Evolutionary conservation across 2,888 invertebrate species (phyloP), one percentile per base, ranked within the genome.

Genomic region (Ophion costatus): DNA sequence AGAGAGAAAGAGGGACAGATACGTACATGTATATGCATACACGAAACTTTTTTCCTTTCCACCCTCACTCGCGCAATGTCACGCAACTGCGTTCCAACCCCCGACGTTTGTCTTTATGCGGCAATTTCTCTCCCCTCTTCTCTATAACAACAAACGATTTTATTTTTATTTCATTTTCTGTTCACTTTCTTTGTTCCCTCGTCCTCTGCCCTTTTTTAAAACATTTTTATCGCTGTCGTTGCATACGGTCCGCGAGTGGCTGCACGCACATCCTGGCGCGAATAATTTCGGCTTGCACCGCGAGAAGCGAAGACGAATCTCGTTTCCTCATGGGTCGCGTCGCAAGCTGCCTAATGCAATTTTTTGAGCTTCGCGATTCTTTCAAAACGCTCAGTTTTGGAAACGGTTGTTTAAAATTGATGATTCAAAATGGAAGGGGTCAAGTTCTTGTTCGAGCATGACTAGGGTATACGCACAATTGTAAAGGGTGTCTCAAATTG

Each of bases 61-160:
- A 14, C 59, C 71, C 42, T 56, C 20, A 45, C 82, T 85, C 84
- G 76, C 84, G 82, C 84, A 85, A 79, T 76, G 76, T 83, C 82
- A 82, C 76, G 80, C 85, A 82, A 82, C 82, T 77, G 79, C 82
- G 69, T 33, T 59, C 77, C 17, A 57, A 67, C 66, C 74, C 71
- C 73, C 73, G 57, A 76, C 82, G 76, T 82, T 80, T 82, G 80
- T 82, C 85, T 80, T 80, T 67, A 59, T 61, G 61, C 71, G 24
- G 63, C 73, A 33, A 69, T 76, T 67, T 80, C 74, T 75, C 76
- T 78, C 71, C 57, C 45, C 64, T 3, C 59, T 24, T 56, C 71
- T 38, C 51, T 45, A 10, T 61, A 63, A 22, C 63, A 24, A 51
- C 71, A 4, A 71, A 70, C 59, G 77, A 73, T 73, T 73, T 66